Evolutionary conservation across 1,140 invertebrate species (phyloP).

Genomic region (Scylla paramamosain): DNA sequence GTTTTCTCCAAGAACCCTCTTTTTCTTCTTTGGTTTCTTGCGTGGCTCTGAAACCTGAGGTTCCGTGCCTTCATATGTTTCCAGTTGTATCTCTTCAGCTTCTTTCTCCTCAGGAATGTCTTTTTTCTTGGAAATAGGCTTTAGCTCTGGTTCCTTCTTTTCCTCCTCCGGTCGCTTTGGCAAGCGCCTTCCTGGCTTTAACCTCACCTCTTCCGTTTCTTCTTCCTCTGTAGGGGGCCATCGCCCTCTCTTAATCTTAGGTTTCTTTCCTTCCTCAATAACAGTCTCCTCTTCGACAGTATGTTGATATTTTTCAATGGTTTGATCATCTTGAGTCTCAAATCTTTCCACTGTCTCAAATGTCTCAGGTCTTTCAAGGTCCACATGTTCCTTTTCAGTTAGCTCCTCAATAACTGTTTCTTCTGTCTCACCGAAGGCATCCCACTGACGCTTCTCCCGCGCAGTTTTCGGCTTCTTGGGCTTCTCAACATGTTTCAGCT

Average conservation of each 20-base stretch:
- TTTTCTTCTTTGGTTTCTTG: conserved; percentile 60
- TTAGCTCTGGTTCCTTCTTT: conserved; percentile 45
- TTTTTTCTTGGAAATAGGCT: conserved; percentile 70
- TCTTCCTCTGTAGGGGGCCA: conserved; percentile 43
- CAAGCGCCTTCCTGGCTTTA: conserved; percentile 36
- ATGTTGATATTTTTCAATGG: conserved; percentile 35
- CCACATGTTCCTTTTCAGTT: conserved; percentile 34
- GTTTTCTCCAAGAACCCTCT: conserved; percentile 24
- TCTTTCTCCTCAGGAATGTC: conserved; percentile 51
- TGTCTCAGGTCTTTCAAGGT: conserved; percentile 23
- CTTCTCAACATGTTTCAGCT: conserved; percentile 59
- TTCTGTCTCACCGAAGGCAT: conserved; percentile 26
- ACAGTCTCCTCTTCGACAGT: not conserved
- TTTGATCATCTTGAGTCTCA: not conserved
- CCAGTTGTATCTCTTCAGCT: conserved; percentile 58
- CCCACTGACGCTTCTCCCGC: conserved; percentile 45
- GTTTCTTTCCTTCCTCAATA: conserved; percentile 43
- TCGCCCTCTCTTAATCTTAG: conserved; percentile 46
- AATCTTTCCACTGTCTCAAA: conserved; percentile 31
- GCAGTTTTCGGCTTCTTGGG: conserved; percentile 31
- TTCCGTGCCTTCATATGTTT: conserved; percentile 56
- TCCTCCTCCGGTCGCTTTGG: conserved; percentile 41
- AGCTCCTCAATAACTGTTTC: conserved; percentile 29
- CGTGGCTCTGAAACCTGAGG: conserved; percentile 58
- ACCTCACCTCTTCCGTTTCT: conserved; percentile 49